Evolutionary conservation across 2,113 vertebrate genomes (phyloP).

Genomic region (Eudyptes chrysolophus): DNA sequence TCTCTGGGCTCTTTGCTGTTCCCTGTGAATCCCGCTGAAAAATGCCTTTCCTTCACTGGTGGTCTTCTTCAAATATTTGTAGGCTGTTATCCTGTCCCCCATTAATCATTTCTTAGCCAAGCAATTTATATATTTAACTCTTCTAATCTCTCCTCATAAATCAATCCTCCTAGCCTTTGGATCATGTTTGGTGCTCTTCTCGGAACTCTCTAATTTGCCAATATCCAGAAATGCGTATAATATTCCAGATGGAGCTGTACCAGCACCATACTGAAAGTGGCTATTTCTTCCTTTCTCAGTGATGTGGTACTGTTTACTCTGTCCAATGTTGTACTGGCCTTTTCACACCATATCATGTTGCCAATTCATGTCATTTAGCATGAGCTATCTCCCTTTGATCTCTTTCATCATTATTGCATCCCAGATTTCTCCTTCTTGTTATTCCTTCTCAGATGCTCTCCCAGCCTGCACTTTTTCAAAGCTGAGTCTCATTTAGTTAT

Average conservation of each 20-base stretch:
- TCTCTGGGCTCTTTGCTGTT: neutral
- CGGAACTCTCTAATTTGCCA: slow-evolving; percentile 21
- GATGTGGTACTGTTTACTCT: neutral
- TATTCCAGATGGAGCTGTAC: neutral
- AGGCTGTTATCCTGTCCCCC: neutral
- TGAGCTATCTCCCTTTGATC: neutral
- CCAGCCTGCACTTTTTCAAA: neutral
- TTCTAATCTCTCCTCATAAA: slow-evolving; percentile 27
- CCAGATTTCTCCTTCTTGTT: slow-evolving; percentile 21
- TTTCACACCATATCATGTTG: neutral
- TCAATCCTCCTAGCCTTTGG: neutral
- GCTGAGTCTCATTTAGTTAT: neutral
- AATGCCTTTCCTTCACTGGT: neutral
- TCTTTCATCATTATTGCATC: slow-evolving; percentile 23
- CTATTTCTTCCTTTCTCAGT: neutral
- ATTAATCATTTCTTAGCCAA: slow-evolving; percentile 32
- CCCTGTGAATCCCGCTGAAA: neutral
- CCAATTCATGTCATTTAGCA: neutral
- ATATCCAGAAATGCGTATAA: neutral
- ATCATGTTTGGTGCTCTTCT: slow-evolving; percentile 28
- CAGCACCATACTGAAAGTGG: neutral
- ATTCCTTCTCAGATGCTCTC: neutral
- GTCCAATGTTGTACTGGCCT: neutral
- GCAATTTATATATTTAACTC: slow-evolving; percentile 38
- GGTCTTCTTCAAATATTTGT: slow-evolving; percentile 37